These are phyloP conservation scores for Mustela lutreola DNA, from an alignment of 2,113 vertebrate species.

Conservation along the genomic window DNA sequence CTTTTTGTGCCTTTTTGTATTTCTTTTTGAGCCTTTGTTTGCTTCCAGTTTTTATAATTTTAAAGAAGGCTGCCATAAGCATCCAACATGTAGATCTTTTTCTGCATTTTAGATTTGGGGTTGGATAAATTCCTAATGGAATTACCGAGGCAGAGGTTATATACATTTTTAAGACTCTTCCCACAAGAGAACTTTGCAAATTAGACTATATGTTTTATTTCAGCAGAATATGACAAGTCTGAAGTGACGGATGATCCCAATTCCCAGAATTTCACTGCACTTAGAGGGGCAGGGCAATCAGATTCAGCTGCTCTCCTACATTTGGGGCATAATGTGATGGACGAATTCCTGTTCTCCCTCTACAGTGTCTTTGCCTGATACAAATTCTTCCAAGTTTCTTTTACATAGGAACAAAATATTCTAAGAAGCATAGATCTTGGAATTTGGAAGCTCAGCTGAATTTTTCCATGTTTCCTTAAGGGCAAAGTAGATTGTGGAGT, in stretches of 20 bases:
- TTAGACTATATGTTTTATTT: conserved; percentile 64
- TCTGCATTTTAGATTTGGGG: conserved; percentile 55
- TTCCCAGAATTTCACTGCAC: conserved; percentile 51
- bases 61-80: conserved; percentile 35
- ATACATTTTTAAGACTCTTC: conserved; percentile 70
- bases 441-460: not conserved
- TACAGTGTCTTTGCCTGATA: not conserved
- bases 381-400: conserved; percentile 21
- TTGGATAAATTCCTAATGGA: conserved; percentile 75
- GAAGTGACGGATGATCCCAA: conserved; percentile 57
- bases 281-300: conserved; percentile 3
- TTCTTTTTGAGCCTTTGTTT: not conserved
- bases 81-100: conserved; percentile 47
- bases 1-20: not conserved
- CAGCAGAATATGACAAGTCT: conserved; percentile 45
- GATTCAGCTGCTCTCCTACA: not conserved
- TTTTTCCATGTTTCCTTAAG: conserved; percentile 27
- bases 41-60: conserved; percentile 55
- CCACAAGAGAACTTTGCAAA: conserved; percentile 64
- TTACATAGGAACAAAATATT: conserved; percentile 21
- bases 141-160: conserved; percentile 65
- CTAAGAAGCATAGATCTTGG: not conserved
- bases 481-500: not conserved
- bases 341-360: not conserved
- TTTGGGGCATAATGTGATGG: not conserved